These are phyloP conservation scores for Crossocerus cetratus DNA, from an alignment of 2,888 invertebrate genomes.

Conservation along the genomic window DNA sequence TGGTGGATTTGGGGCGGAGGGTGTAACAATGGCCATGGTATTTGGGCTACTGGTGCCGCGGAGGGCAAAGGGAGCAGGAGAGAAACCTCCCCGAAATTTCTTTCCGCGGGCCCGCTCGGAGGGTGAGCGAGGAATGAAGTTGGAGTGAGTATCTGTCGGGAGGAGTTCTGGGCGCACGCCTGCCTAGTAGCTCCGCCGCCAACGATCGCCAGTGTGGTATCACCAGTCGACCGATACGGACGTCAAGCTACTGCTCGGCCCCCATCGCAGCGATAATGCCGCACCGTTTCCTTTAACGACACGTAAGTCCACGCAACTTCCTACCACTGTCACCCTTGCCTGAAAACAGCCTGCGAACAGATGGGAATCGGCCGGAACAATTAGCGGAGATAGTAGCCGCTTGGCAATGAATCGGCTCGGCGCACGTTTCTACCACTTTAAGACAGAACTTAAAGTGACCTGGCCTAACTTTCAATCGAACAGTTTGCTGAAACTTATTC, in stretches of 20 bases:
- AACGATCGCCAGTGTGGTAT: constrained; percentile 59
- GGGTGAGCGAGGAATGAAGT: neutral
- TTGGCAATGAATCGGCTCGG: neutral
- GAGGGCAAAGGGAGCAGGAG: neutral
- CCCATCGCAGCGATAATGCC: constrained; percentile 14
- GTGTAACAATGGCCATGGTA: neutral
- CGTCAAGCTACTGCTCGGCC: constrained; percentile 28
- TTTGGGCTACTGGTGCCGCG: neutral
- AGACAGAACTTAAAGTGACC: too few relatives aligned
- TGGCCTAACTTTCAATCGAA: too few relatives aligned
- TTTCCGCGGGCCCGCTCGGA: neutral
- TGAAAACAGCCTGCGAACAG: neutral
- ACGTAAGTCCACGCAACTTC: constrained; percentile 31
- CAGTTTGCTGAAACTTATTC: too few relatives aligned
- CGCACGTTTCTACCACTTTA: too few relatives aligned
- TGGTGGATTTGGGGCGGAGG: neutral
- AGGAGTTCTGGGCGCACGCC: constrained; percentile 43
- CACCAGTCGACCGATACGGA: constrained; percentile 52
- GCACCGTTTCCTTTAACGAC: constrained; percentile 16
- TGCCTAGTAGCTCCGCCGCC: constrained; percentile 46
- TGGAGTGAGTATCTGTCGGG: constrained; percentile 23
- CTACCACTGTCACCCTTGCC: too few relatives aligned
- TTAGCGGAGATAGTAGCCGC: neutral
- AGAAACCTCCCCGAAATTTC: neutral
- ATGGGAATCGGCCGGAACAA: neutral